These are phyloP conservation scores for Campoletis raptor DNA, from an alignment of 2,888 invertebrate species.

Conservation along the genomic window DNA sequence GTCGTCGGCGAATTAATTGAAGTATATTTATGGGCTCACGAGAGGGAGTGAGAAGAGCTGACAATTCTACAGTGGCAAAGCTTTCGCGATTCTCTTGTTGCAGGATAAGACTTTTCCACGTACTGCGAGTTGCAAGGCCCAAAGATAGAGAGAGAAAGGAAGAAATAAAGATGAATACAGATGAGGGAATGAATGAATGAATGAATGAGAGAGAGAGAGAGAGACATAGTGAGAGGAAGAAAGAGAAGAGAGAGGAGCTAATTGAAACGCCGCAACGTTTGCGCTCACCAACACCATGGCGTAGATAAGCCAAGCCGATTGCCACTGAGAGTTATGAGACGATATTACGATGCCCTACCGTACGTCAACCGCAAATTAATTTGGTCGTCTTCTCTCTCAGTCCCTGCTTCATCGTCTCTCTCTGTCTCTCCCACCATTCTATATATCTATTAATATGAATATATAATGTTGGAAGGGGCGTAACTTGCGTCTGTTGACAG, in stretches of 20 bases:
- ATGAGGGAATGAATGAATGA: slow-evolving; percentile 6
- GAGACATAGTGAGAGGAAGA: neutral
- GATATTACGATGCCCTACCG: slow-evolving; percentile 82
- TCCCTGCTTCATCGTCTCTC: slow-evolving; percentile 11
- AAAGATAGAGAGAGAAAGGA: slow-evolving; percentile 9
- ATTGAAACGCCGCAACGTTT: slow-evolving; percentile 81
- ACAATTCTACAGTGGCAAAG: slow-evolving; percentile 40
- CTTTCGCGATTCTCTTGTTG: slow-evolving; percentile 53
- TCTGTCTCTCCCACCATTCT: neutral
- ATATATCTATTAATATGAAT: slow-evolving; percentile 8
- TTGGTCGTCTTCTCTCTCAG: slow-evolving; percentile 75
- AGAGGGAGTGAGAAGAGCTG: slow-evolving; percentile 13
- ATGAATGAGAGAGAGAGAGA: slow-evolving; percentile 4
- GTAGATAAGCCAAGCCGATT: slow-evolving; percentile 82
- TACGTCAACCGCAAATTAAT: slow-evolving; percentile 83
- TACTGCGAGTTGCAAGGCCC: slow-evolving; percentile 52
- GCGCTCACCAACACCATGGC: slow-evolving; percentile 72
- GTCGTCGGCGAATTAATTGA: slow-evolving; percentile 81
- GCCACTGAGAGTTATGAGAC: slow-evolving; percentile 83
- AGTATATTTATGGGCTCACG: slow-evolving; percentile 80
- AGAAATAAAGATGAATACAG: slow-evolving; percentile 13
- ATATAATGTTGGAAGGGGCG: neutral
- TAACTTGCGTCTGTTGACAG: neutral
- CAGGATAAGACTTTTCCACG: slow-evolving; percentile 82
- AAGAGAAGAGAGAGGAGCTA: slow-evolving; percentile 72